Evolutionary conservation across 2,888 invertebrate species (phyloP), one percentile per base, ranked within the genome.

Genomic region (Tachina lurida): DNA sequence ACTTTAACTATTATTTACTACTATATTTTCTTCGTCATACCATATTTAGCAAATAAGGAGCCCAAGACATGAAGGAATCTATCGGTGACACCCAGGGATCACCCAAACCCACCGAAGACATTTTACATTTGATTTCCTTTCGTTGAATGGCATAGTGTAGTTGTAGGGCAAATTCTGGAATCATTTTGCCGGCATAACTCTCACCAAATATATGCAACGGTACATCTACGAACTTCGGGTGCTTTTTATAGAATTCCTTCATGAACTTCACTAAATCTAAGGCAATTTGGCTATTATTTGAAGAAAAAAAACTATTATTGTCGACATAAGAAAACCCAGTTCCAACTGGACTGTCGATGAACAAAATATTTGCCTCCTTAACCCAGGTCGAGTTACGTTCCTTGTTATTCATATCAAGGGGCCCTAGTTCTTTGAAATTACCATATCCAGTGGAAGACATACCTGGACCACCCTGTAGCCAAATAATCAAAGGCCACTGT

Each of bases 161-260:
- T 84, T 92, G 91, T 49, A 89, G 94, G 91, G 96, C 97, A 91
- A 98, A 97, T 89, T 97, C 97, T 0, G 96, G 95, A 0, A 97
- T 96, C 97, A 98, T 98, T 93, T 98, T 98, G 1, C 98, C 98
- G 19, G 98, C 98, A 91, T 98, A 98, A 0, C 97, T 97, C 92
- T 98, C 97, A 39, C 96, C 96, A 89, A 97, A 96, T 84, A 98
- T 96, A 90, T 97, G 98, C 49, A 97, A 93, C 0, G 97, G 96
- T 0, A 96, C 94, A 12, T 93, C 93, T 91, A 95, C 94, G 90
- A 97, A 97, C 89, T 95, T 94, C 0, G 96, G 95, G 90, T 96
- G 93, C 15, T 93, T 91, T 17, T 93, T 89, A 88, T 96, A 95
- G 92, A 98, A 97, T 9, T 94, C 94, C 89, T 94, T 94, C 93